phyloP scores from a whole-genome alignment of 2,797 vertebrate genomes.

The Poeciliopsis infans region DNA sequence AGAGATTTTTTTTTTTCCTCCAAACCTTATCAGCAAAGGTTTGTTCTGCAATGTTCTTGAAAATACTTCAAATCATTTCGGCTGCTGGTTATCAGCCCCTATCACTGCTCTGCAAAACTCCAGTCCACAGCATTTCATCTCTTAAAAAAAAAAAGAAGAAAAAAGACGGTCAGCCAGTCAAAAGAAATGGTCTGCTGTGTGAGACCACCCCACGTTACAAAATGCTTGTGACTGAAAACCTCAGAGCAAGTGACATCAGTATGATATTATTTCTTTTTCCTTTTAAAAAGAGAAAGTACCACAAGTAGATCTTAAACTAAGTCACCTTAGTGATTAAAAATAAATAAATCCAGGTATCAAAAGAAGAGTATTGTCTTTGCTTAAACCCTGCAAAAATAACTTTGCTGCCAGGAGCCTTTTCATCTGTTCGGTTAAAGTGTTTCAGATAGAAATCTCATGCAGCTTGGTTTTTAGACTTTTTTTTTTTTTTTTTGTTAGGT shows the following conservation, averaged over 20 bases:
- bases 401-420: constrained; percentile 38
- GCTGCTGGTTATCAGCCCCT: constrained; percentile 7
- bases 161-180: constrained; percentile 5
- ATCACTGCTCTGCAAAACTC: constrained; percentile 4
- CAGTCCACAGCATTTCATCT: constrained; percentile 14
- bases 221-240: constrained; percentile 50
- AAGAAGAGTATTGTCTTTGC: constrained; percentile 44
- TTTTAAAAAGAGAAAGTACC: constrained; percentile 45
- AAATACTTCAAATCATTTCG: constrained; percentile 7
- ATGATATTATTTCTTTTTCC: constrained; percentile 35
- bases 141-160: background rate
- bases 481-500: constrained; percentile 61
- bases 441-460: constrained; percentile 28
- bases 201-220: constrained; percentile 45
- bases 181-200: constrained; percentile 30
- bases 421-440: constrained; percentile 8
- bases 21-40: background rate
- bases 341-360: constrained; percentile 60
- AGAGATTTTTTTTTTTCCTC: constrained; percentile 11
- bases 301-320: constrained; percentile 35
- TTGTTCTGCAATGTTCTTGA: background rate
- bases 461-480: background rate
- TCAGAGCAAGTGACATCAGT: constrained; percentile 72
- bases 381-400: constrained; percentile 62
- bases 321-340: constrained; percentile 28